phyloP scores from a whole-genome alignment of 2,888 invertebrate species.

The Prosopocoilus inquinatus region DNA sequence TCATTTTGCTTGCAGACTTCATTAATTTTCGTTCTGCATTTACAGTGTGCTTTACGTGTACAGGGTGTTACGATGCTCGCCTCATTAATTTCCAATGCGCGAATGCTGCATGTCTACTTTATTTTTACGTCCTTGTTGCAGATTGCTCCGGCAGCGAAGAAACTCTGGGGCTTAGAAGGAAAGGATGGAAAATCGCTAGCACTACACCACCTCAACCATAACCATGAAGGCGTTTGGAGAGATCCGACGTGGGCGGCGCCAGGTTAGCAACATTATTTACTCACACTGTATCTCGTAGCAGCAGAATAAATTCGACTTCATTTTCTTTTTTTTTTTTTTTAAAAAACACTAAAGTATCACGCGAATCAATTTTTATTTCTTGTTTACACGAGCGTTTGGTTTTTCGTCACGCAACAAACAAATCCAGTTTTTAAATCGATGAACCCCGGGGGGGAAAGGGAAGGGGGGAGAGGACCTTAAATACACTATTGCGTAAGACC shows the following conservation, averaged over 20 bases:
- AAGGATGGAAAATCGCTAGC: conserved; percentile 73
- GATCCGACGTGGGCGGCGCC: conserved; percentile 93
- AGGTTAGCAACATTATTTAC: conserved; percentile 55
- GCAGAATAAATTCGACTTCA: too few relatives aligned
- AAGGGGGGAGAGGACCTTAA: too few relatives aligned
- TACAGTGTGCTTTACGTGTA: conserved; percentile 5
- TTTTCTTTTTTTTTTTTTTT: too few relatives aligned
- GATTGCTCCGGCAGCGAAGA: conserved; percentile 93
- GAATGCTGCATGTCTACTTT: conserved; percentile 1
- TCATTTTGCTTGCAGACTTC: too few relatives aligned
- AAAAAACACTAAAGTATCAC: too few relatives aligned
- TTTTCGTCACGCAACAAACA: too few relatives aligned
- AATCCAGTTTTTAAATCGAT: too few relatives aligned
- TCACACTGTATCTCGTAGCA: too few relatives aligned
- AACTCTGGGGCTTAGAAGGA: conserved; percentile 82
- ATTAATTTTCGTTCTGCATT: background rate
- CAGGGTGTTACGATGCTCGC: background rate
- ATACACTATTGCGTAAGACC: too few relatives aligned
- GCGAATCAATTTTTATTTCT: too few relatives aligned
- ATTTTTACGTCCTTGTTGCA: conserved; percentile 45
- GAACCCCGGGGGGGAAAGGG: too few relatives aligned
- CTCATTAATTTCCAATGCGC: background rate
- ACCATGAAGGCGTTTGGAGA: conserved; percentile 81
- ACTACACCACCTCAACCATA: conserved; percentile 71
- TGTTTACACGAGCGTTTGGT: too few relatives aligned